Evolutionary conservation across 1,140 invertebrate genomes (phyloP), one percentile per base, ranked within the genome.

Genomic region (Drosophila watanabei): DNA sequence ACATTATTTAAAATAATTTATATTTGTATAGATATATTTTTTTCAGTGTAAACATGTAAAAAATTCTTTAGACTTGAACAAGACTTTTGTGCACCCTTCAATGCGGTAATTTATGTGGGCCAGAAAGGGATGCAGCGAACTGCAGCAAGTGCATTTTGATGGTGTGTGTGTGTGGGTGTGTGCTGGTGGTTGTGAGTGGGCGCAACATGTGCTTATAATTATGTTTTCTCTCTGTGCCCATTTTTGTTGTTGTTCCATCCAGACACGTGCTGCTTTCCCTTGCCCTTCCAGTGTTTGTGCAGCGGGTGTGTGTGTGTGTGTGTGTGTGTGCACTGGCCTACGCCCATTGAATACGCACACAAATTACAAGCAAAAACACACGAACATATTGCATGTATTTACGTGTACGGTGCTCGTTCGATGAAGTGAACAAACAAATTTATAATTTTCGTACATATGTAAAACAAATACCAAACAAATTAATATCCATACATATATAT

Each of bases 141-240:
- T 73, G 71, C 71, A 75, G 71, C 69, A 73, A 75, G 52, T 75
- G 71, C 71, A 51, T 65, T 39, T 71, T 32, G 64, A 54, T 49
- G 13, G 46, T 48, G 46, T 46, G 39, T 18, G 58, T 54, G 65
- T 11, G 65, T 18, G 46, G 13, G 24, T 18, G 35, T 18, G 28
- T 46, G 39, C 24, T 37, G 20, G 58, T 9, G 41, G 32, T 39
- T 59, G 39, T 60, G 71, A 11, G 51, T 69, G 66, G 60, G 57
- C 46, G 84, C 83, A 87, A 87, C 83, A 87, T 87, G 84, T 87
- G 84, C 79, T 87, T 88, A 87, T 87, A 87, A 87, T 87, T 87
- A 89, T 89, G 83, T 82, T 86, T 87, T 82, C 79, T 82, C 75
- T 72, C 62, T 72, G 69, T 59, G 62, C 69, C 64, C 63, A 75